phyloP scores from a whole-genome alignment of 2,888 invertebrate genomes.

The Apodemia mormo region DNA sequence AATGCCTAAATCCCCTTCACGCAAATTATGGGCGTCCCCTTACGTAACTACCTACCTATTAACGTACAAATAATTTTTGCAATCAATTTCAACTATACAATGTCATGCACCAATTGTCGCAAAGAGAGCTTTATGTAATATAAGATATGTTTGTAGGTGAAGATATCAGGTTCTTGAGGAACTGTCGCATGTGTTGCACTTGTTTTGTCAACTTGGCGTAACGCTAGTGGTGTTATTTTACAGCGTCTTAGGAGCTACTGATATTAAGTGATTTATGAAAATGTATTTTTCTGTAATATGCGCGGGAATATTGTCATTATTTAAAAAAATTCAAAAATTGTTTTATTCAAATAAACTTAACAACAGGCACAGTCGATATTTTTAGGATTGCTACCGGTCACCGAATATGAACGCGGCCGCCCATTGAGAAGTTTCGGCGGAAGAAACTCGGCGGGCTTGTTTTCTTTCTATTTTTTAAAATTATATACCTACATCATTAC shows the following conservation, averaged over 20 bases:
- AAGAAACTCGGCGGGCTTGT: too few species aligned
- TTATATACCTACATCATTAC: too few species aligned
- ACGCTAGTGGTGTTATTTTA: not conserved
- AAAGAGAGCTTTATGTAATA: constrained; percentile 3
- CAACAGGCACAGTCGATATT: too few species aligned
- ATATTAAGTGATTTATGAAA: not conserved
- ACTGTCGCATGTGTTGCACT: not conserved
- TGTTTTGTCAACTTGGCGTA: constrained; percentile 5
- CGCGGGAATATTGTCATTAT: too few species aligned
- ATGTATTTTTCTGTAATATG: not conserved
- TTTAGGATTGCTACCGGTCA: too few species aligned
- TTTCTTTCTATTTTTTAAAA: too few species aligned
- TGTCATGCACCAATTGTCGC: not conserved
- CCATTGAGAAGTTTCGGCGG: too few species aligned
- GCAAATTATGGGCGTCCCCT: too few species aligned
- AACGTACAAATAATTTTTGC: not conserved
- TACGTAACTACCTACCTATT: not conserved
- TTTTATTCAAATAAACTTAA: too few species aligned
- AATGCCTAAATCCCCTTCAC: too few species aligned
- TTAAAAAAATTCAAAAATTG: too few species aligned
- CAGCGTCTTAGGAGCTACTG: not conserved
- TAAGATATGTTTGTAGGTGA: constrained; percentile 7
- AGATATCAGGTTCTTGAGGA: constrained; percentile 8
- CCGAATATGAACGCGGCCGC: too few species aligned
- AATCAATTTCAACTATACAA: not conserved